These are phyloP conservation scores for Cataglyphis altisquamis DNA, from an alignment of 2,888 invertebrate species.

Conservation along the genomic window DNA sequence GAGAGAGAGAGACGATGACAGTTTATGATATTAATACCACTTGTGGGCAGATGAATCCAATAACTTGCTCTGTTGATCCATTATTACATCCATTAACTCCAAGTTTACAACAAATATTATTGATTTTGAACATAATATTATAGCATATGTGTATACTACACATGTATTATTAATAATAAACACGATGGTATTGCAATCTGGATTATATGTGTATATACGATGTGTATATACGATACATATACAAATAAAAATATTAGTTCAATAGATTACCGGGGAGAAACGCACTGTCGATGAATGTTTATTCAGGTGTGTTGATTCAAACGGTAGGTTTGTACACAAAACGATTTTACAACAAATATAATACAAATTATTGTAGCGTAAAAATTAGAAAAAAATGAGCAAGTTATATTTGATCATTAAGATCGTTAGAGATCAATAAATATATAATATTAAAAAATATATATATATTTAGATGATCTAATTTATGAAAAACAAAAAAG, in stretches of 20 bases:
- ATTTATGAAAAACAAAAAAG: no score
- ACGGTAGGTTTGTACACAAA: neutral
- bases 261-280: constrained; percentile 38
- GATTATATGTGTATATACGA: neutral
- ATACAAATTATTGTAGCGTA: neutral
- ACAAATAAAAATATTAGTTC: constrained; percentile 50
- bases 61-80: constrained; percentile 13
- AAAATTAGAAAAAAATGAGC: neutral
- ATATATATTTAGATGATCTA: neutral
- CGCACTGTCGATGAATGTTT: constrained; percentile 34
- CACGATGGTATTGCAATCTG: constrained; percentile 1
- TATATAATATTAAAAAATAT: neutral
- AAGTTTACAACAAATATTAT: constrained; percentile 10
- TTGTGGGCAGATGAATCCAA: neutral
- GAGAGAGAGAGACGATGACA: neutral
- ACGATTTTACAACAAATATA: constrained; percentile 15
- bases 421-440: constrained; percentile 5
- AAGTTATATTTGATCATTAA: neutral
- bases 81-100: constrained; percentile 26
- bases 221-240: no score
- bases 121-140: constrained; percentile 32
- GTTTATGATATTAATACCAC: constrained; percentile 8
- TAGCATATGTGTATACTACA: neutral
- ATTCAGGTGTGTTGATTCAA: constrained; percentile 26
- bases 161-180: constrained; percentile 44